Evolutionary conservation across 2,113 vertebrate genomes (phyloP), one percentile per base, ranked within the genome.

Genomic region (Mus spicilegus): DNA sequence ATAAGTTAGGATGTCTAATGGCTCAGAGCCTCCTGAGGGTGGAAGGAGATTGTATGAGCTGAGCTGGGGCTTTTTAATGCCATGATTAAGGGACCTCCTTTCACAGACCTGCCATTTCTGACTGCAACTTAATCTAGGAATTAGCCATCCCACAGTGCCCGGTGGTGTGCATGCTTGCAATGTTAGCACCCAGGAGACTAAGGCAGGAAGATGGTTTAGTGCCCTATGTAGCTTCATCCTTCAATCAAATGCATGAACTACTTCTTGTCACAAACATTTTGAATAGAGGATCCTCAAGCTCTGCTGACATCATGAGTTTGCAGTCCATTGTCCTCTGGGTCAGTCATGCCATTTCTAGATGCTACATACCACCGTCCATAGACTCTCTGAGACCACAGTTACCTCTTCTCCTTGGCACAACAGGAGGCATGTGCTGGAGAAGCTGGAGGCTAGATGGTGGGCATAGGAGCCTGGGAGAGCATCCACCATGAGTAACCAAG

Each of bases 221-320:
- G 26, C 7, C 24, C n/a, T 89, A 16, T 16, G 12, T n/a, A 17
- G 39, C 51, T 85, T n/a, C n/a, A n/a, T 84, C 20, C 36, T 56
- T 86, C 77, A 20, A 28, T 33, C 70, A 86, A 90, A 93, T 24
- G 51, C 42, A 42, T 42, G 42, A 42, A 42, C 42, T 30, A 11
- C 16, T 49, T 90, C 61, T 67, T 49, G 42, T 26, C 11, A 8
- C 67, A 49, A 13, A 5, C 17, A 22, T 16, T 73, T 70, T 82
- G 65, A 56, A 33, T 13, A 39, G 54, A 3, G 22, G 76, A 28
- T 22, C 58, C 33, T 33, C 9, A 30, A 28, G 13, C 78, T 22
- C 17, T 46, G 2, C 4, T 9, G 39, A 39, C 1, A 1, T n/a
- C 12, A 0, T 4, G 8, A 7, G 8, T 16, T 75, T 30, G 17